A percentile compares a stretch with the other conserved stretches of the same genome.
These are phyloP conservation scores for Cephus pygmeus DNA, from an alignment of 2,888 invertebrate species.

Conservation along the genomic window DNA sequence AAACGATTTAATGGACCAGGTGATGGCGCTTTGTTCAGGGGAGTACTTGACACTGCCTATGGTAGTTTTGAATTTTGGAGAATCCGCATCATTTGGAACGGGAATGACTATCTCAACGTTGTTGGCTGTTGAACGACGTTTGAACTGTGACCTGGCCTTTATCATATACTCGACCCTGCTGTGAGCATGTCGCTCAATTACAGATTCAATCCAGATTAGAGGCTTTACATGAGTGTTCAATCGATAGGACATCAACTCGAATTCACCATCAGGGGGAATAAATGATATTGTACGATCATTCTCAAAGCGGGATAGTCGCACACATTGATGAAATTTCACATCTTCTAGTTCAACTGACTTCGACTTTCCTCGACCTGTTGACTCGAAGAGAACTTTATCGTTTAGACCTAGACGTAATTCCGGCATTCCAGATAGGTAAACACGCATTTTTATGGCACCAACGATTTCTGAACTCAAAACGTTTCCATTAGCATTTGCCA, in stretches of 20 bases:
- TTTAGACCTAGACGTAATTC: slow-evolving; percentile 95
- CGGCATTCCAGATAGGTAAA: slow-evolving; percentile 98
- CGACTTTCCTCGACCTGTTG: slow-evolving; percentile 95
- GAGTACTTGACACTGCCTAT: slow-evolving; percentile 97
- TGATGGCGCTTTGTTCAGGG: slow-evolving; percentile 95
- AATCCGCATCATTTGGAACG: slow-evolving; percentile 96
- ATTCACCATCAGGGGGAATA: slow-evolving; percentile 99
- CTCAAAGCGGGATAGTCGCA: slow-evolving; percentile 94
- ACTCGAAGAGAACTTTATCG: slow-evolving; percentile 98
- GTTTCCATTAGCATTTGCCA: slow-evolving; percentile 96
- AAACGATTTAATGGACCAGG: slow-evolving; percentile 98
- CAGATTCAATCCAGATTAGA: slow-evolving; percentile 98
- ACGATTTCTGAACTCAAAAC: slow-evolving; percentile 97
- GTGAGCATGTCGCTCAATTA: slow-evolving; percentile 96
- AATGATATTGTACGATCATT: slow-evolving; percentile 98
- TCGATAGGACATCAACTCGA: slow-evolving; percentile 98
- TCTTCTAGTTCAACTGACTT: slow-evolving; percentile 98
- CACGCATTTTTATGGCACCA: slow-evolving; percentile 98
- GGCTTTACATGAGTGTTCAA: slow-evolving; percentile 98
- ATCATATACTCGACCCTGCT: slow-evolving; percentile 99
- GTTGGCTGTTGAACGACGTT: slow-evolving; percentile 96
- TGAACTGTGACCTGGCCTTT: slow-evolving; percentile 98
- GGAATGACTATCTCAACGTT: slow-evolving; percentile 98
- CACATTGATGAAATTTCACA: slow-evolving; percentile 99
- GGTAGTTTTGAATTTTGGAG: slow-evolving; percentile 97